phyloP scores from a whole-genome alignment of 2,113 vertebrate genomes.

The Oryzias woworae region DNA sequence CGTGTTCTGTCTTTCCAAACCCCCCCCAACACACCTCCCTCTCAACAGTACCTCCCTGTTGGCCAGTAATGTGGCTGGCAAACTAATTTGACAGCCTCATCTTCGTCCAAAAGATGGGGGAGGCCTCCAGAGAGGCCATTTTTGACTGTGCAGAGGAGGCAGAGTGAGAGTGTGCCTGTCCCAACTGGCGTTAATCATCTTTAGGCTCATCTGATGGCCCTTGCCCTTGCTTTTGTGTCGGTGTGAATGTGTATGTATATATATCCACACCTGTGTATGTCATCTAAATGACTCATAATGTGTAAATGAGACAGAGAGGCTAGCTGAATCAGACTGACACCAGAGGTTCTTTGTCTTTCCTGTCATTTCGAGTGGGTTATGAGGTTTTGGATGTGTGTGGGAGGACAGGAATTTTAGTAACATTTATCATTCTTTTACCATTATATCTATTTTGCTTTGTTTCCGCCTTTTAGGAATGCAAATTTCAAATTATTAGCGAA shows the following conservation, averaged over 20 bases:
- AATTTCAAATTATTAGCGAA: constrained; percentile 12
- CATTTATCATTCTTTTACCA: constrained; percentile 61
- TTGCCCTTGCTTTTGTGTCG: constrained; percentile 80
- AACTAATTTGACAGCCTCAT: constrained; percentile 97
- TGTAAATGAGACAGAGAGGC: constrained; percentile 87
- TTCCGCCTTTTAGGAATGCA: not conserved
- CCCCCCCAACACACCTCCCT: constrained; percentile 43
- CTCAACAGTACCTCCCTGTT: constrained; percentile 78
- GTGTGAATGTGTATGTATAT: constrained; percentile 18
- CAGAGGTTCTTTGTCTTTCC: constrained; percentile 85
- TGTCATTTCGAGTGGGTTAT: constrained; percentile 73
- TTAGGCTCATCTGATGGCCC: constrained; percentile 86
- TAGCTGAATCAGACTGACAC: constrained; percentile 85
- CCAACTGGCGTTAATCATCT: constrained; percentile 95
- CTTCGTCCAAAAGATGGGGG: constrained; percentile 88
- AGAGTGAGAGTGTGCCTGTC: constrained; percentile 85
- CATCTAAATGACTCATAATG: constrained; percentile 90
- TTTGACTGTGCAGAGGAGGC: constrained; percentile 89
- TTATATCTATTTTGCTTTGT: constrained; percentile 22
- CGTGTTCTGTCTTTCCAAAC: constrained; percentile 55
- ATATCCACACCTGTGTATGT: constrained; percentile 16
- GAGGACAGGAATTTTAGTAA: constrained; percentile 53
- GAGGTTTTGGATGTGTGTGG: constrained; percentile 62
- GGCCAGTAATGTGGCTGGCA: constrained; percentile 94
- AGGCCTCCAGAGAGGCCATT: constrained; percentile 86